A percentile compares a stretch with the other conserved stretches of the same genome.
Evolutionary conservation across 1,140 invertebrate genomes (phyloP).

Genomic region (Araneus ventricosus): DNA sequence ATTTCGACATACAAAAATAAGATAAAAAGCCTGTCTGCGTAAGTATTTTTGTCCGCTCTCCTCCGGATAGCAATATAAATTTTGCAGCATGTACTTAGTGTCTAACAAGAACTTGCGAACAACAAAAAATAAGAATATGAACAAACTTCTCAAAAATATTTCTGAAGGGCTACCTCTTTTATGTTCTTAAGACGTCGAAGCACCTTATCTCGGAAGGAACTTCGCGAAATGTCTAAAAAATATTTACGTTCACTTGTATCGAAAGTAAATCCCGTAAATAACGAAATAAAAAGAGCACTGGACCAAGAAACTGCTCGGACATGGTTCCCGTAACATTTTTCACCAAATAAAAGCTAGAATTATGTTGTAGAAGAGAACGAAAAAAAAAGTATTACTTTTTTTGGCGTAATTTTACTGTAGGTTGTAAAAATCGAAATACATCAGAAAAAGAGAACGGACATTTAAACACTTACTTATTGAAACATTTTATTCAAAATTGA

Average conservation of each 20-base stretch:
- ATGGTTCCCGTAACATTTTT: constrained; percentile 8
- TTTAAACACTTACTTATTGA: too few relatives aligned
- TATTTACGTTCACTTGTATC: constrained; percentile 37
- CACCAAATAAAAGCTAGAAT: not conserved
- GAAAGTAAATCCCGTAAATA: constrained; percentile 50
- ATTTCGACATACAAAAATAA: not conserved
- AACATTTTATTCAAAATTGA: too few relatives aligned
- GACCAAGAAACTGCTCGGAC: not conserved
- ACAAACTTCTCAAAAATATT: not conserved
- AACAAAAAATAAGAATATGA: not conserved
- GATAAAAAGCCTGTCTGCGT: not conserved
- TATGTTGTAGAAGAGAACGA: not conserved
- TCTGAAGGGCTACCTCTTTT: not conserved
- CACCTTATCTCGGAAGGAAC: constrained; percentile 29
- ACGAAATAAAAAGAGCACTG: not conserved
- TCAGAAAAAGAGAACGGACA: too few relatives aligned
- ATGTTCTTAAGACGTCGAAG: constrained; percentile 4
- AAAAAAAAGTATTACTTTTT: not conserved
- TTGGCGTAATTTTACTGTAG: not conserved
- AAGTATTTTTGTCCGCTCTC: not conserved
- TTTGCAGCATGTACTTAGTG: constrained; percentile 11
- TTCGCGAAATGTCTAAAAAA: constrained; percentile 52
- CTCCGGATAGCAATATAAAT: constrained; percentile 4
- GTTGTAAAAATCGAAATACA: too few relatives aligned
- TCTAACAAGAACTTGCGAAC: not conserved